These are phyloP conservation scores for Falco columbarius DNA, from an alignment of 2,797 vertebrate species.

Conservation along the genomic window DNA sequence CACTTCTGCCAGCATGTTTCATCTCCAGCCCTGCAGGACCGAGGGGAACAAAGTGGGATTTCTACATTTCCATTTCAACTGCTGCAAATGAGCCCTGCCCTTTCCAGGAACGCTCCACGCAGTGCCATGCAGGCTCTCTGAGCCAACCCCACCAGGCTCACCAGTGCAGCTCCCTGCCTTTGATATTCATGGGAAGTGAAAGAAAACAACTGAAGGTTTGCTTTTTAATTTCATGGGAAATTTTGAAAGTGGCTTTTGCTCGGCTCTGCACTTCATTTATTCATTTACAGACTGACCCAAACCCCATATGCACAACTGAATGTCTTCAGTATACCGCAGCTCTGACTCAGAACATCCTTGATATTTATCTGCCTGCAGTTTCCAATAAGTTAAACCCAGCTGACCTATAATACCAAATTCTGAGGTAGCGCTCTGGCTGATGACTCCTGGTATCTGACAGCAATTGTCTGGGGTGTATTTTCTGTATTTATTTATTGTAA, in stretches of 20 bases:
- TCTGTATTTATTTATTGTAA: conserved; percentile 51
- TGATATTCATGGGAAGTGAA: background rate
- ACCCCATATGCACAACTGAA: background rate
- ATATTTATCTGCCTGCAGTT: conserved; percentile 44
- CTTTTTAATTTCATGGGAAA: conserved; percentile 57
- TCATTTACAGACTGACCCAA: conserved; percentile 21
- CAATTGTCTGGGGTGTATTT: conserved; percentile 24
- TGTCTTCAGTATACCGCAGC: background rate
- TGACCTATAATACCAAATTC: conserved; percentile 49
- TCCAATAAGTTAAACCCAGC: conserved; percentile 31
- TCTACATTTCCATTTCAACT: background rate
- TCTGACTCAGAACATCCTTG: conserved; percentile 54
- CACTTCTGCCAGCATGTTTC: background rate
- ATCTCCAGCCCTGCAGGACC: background rate
- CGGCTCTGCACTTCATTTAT: background rate
- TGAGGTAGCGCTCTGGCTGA: conserved; percentile 1
- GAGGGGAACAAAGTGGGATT: background rate
- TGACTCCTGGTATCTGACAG: background rate
- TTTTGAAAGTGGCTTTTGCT: background rate
- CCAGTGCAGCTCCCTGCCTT: background rate
- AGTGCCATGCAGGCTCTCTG: background rate
- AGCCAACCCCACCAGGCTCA: background rate
- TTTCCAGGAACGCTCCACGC: background rate
- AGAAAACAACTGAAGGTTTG: conserved; percentile 7
- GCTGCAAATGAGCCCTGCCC: background rate